Evolutionary conservation across 2,888 invertebrate genomes (phyloP), one percentile per base, ranked within the genome.

Genomic region (Limnephilus marmoratus): DNA sequence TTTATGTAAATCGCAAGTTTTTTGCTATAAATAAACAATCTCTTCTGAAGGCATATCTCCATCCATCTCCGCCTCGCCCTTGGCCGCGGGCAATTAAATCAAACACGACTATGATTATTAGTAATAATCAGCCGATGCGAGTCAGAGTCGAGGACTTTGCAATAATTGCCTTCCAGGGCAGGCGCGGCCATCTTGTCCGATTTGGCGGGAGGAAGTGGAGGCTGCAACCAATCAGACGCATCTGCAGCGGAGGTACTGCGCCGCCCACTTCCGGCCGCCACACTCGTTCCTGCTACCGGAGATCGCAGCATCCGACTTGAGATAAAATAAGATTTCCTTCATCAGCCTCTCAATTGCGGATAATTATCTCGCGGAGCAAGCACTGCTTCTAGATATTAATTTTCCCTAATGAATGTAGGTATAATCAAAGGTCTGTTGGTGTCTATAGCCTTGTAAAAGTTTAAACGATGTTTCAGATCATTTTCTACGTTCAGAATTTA

Each of bases 201-300:
- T 91, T 90, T 90, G 85, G 86, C 90, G 91, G 90, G 92, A 92
- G 93, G 93, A 93, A 93, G 93, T 92, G 92, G 91, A 91, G 68
- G 86, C 82, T 91, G 91, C 90, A 82, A 91, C 93, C 93, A 93
- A 92, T 92, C 92, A 91, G 91, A 80, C 68, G 91, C 91, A 91
- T 90, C 92, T 81, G 90, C 85, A 45, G 81, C 89, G 91, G 41
- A 45, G 83, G 87, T 49, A 45, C 90, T 86, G 86, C 86, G 45
- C 53, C 93, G 92, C 91, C 92, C 90, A 93, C 91, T 92, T 93
- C 93, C 92, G 90, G 91, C 85, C 91, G 53, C 85, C 68, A 68
- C 68, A 68, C 90, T 91, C 82, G 91, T 90, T 90, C 89, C 89
- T 81, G 45, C 81, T 90, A 86, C 83, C 68, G 90, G 91, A 90